Evolutionary conservation across 1,140 invertebrate genomes (phyloP).

Genomic region (Macrotrachela quadricornifera): DNA sequence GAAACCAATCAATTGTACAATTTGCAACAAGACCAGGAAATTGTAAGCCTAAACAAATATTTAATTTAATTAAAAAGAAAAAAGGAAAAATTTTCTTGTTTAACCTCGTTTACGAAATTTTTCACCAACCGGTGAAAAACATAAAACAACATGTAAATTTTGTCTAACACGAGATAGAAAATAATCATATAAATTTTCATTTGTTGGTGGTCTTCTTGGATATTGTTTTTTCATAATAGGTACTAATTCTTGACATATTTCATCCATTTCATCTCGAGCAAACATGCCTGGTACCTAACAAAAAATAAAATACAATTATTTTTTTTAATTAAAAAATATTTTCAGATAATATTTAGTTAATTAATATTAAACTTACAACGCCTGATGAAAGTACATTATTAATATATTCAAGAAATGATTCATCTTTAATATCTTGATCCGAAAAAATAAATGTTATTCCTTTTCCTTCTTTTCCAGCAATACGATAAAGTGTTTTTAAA

Average conservation of each 20-base stretch:
- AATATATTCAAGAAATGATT: slow-evolving; percentile 70
- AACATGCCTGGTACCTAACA: slow-evolving; percentile 68
- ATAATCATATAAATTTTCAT: slow-evolving; percentile 77
- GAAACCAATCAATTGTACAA: slow-evolving; percentile 92
- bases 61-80: too few species aligned
- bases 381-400: slow-evolving; percentile 73
- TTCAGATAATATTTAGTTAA: slow-evolving; percentile 16
- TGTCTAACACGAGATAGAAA: slow-evolving; percentile 69
- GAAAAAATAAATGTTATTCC: slow-evolving; percentile 90
- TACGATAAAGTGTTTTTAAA: slow-evolving; percentile 64
- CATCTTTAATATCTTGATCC: slow-evolving; percentile 77
- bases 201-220: slow-evolving; percentile 60
- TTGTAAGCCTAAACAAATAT: slow-evolving; percentile 44
- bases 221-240: slow-evolving; percentile 81
- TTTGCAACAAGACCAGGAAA: slow-evolving; percentile 88
- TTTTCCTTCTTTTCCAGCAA: slow-evolving; percentile 75
- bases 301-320: slow-evolving; percentile 7
- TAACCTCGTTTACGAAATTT: slow-evolving; percentile 25
- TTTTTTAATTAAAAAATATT: slow-evolving; percentile 28
- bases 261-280: slow-evolving; percentile 75
- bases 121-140: slow-evolving; percentile 58
- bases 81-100: slow-evolving; percentile 11
- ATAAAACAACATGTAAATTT: slow-evolving; percentile 79
- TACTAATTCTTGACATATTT: slow-evolving; percentile 78
- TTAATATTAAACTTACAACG: slow-evolving; percentile 4